A percentile compares a stretch with the other conserved stretches of the same genome.
Evolutionary conservation across 2,113 vertebrate genomes (phyloP).

Genomic region (Cynoglossus semilaevis): DNA sequence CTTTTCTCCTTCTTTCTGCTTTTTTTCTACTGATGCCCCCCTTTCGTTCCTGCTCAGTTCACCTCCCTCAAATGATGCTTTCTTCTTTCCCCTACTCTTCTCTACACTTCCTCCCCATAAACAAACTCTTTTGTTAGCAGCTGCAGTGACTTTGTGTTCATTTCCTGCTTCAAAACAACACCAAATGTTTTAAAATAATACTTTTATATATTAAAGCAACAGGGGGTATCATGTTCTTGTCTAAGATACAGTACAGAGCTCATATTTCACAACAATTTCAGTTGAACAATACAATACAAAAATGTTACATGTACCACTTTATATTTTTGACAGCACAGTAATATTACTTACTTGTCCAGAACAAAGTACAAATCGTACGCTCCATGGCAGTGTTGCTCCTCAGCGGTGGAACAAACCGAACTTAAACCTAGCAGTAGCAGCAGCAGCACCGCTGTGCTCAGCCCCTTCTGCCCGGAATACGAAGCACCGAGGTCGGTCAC

Average conservation of each 20-base stretch:
- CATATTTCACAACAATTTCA: no score
- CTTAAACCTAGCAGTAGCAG: conserved; percentile 12
- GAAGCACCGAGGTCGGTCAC: conserved; percentile 5
- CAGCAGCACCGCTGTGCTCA: conserved; percentile 36
- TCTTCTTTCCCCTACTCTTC: neutral
- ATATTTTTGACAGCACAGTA: neutral
- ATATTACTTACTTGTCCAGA: conserved; percentile 83
- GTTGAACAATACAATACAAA: neutral
- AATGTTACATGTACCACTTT: no score
- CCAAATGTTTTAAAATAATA: no score
- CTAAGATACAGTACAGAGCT: no score
- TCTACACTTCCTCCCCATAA: no score
- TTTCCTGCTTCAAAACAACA: no score
- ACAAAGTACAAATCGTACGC: conserved; percentile 92
- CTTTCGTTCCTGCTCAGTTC: no score
- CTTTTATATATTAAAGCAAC: no score
- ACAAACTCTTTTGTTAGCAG: no score
- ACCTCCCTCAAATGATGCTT: neutral
- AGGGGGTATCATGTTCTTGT: no score
- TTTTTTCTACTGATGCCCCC: neutral
- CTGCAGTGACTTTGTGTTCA: no score
- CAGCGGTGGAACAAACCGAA: conserved; percentile 55
- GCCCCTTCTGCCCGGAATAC: conserved; percentile 7
- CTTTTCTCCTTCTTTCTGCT: no score
- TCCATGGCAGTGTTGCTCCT: conserved; percentile 79